phyloP scores from a whole-genome alignment of 37 sponge, comb jelly and placozoan species.

The Diacarnus erythraeanus region DNA sequence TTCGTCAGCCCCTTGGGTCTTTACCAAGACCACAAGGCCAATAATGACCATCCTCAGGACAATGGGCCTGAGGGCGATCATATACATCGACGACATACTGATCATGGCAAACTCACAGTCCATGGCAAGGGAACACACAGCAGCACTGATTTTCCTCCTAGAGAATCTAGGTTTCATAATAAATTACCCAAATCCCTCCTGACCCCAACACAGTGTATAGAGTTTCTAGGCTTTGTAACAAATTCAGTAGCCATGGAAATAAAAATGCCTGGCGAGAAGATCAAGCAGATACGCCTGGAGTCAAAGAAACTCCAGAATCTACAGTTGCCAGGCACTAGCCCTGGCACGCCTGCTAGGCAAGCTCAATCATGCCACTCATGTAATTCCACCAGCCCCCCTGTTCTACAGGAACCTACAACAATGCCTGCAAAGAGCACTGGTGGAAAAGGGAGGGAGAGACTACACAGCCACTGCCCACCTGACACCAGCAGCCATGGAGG shows the following conservation, averaged over 20 bases:
- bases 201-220: constrained; percentile 26
- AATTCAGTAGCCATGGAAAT: constrained; percentile 29
- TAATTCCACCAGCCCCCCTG: constrained; percentile 37
- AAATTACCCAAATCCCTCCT: constrained; percentile 20
- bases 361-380: constrained; percentile 19
- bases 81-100: constrained; percentile 54
- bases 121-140: constrained; percentile 12
- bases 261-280: constrained; percentile 29
- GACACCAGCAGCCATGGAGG: not conserved
- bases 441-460: not conserved
- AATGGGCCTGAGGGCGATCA: constrained; percentile 29
- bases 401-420: constrained; percentile 32
- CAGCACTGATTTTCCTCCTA: constrained; percentile 22
- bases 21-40: constrained; percentile 44
- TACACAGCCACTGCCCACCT: constrained; percentile 14
- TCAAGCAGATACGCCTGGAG: constrained; percentile 12
- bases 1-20: constrained; percentile 47
- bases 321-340: not conserved
- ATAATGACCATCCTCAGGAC: constrained; percentile 23
- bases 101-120: constrained; percentile 31
- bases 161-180: constrained; percentile 45
- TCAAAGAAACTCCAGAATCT: not conserved
- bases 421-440: constrained; percentile 11
- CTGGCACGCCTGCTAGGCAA: constrained; percentile 31
- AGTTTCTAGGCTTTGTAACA: constrained; percentile 54